Evolutionary conservation across 2,113 vertebrate species (phyloP), one percentile per base, ranked within the genome.

Genomic region (Halcyon senegalensis): DNA sequence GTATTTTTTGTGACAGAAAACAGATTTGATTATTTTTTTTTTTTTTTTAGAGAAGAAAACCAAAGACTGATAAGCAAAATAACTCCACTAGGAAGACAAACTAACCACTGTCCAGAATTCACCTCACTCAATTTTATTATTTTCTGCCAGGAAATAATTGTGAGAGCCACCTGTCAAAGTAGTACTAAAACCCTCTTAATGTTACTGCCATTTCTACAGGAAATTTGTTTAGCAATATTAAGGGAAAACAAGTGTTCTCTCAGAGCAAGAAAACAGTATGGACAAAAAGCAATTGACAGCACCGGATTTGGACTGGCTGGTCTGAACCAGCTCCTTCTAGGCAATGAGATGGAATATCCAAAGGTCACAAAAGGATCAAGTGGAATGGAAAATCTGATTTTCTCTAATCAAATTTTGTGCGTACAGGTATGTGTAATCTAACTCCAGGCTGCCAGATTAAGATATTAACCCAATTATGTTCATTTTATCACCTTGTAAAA

Each of bases 401-500:
- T 48, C 82, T 31, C 39, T 96, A 88, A 82, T 89, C 64, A 94
- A 96, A 96, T 59, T 94, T 69, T 82, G 73, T 95, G 76, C 73
- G 44, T 91, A 86, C 73, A 94, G 84, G 86, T 95, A 96, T 30
- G 53, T 21, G 75, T 86, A 96, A 94, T 97, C 91, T 95, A 96
- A 97, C 96, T 97, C 89, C 81, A 95, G 81, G 60, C 64, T 97
- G 81, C 62, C 87, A 96, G 96, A 97, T 97, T 97, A 97, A 97
- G 95, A 96, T 97, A 98, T 95, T 97, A 98, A 97, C 79, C 75
- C 89, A 96, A 97, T 97, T 97, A 96, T 37, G 41, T 75, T 88
- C 91, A 96, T 96, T 98, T 98, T 97, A 97, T 97, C 98, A 96
- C 88, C 94, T 43, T 91, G 94, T 75, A 95, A 95, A 97, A 97